These are phyloP conservation scores for Trilocha varians DNA, from an alignment of 2,888 invertebrate genomes.

Conservation along the genomic window DNA sequence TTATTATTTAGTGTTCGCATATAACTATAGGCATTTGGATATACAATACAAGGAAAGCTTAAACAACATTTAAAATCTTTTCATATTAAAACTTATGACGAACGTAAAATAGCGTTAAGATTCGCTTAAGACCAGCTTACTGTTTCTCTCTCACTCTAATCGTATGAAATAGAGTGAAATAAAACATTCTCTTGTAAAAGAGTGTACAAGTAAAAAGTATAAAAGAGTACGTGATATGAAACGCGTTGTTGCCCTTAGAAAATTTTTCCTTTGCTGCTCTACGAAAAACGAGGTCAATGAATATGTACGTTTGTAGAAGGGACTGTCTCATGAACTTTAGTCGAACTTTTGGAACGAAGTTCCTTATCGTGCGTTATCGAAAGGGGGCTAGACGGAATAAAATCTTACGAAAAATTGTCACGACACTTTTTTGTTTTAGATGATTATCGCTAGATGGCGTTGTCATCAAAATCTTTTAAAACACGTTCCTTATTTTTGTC, in stretches of 20 bases:
- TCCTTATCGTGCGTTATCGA: no score
- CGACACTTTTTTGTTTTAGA: no score
- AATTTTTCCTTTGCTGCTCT: conserved; percentile 31
- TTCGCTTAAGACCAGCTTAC: neutral
- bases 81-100: neutral
- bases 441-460: no score
- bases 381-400: no score
- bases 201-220: conserved; percentile 36
- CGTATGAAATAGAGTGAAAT: conserved; percentile 30
- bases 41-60: no score
- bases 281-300: conserved; percentile 20
- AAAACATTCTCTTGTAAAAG: conserved; percentile 26
- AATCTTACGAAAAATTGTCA: no score
- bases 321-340: no score
- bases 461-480: no score
- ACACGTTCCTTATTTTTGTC: neutral
- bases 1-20: no score
- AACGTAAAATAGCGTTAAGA: neutral
- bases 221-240: conserved; percentile 42
- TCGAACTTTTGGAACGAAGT: no score
- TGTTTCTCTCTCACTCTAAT: conserved; percentile 18
- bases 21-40: no score
- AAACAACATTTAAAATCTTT: no score
- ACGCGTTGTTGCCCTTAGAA: conserved; percentile 30
- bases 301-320: neutral